Conservation (phyloP, 37 sponge, comb jelly and placozoan genomes). For the Ianthella basta region DNA sequence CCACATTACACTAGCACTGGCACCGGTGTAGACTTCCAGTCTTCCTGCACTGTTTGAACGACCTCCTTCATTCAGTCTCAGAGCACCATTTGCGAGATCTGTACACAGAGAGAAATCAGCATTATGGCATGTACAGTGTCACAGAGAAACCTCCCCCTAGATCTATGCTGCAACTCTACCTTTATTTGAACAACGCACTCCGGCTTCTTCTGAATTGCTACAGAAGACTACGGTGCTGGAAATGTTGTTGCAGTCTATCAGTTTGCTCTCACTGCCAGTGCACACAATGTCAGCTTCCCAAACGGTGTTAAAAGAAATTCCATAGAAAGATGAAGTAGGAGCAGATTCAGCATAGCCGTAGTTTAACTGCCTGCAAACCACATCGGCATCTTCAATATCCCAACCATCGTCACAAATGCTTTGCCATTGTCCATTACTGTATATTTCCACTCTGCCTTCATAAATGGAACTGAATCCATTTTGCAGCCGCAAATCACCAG, state of each 20-base stretch:
- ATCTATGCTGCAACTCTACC: too few species aligned
- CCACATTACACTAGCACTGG: not conserved
- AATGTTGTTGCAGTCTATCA: constrained; percentile 25
- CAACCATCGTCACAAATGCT: not conserved
- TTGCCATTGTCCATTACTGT: not conserved
- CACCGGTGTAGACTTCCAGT: not conserved
- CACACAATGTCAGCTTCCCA: constrained; percentile 22
- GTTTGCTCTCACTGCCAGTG: constrained; percentile 21
- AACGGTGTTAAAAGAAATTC: not conserved
- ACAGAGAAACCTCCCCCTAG: too few species aligned
- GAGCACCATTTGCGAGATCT: not conserved
- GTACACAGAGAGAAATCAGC: not conserved
- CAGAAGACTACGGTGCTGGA: too few species aligned
- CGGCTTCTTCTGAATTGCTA: too few species aligned
- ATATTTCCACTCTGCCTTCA: not conserved
- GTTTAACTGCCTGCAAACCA: not conserved
- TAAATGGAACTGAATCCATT: not conserved
- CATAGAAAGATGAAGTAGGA: not conserved
- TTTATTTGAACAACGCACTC: too few species aligned
- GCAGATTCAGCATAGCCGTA: not conserved
- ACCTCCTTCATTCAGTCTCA: not conserved
- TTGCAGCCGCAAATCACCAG: not conserved
- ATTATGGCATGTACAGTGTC: not conserved
- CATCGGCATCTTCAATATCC: not conserved
- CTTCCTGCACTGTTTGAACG: not conserved